Conservation (phyloP, 2,888 invertebrate species). For the Machimus rusticus region DNA sequence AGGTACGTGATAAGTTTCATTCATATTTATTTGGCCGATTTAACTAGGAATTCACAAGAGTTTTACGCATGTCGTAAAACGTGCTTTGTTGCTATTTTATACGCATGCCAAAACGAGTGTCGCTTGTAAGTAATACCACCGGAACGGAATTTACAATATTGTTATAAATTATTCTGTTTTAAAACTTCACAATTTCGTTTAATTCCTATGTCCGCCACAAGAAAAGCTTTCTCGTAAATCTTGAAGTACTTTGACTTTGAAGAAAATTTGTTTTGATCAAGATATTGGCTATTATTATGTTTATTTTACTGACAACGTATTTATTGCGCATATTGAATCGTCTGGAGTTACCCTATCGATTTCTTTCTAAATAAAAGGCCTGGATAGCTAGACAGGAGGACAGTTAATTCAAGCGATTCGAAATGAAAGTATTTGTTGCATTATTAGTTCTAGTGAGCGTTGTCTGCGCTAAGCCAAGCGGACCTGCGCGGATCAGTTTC, state of each 20-base stretch:
- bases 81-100: neutral
- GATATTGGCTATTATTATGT: neutral
- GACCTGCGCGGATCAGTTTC: neutral
- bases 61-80: neutral
- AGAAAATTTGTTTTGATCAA: neutral
- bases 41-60: neutral
- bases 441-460: neutral
- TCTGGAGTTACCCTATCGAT: neutral
- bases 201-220: neutral
- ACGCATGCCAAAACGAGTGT: neutral
- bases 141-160: neutral
- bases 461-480: neutral
- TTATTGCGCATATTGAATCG: neutral
- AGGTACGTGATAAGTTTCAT: neutral
- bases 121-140: neutral
- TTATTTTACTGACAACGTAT: neutral
- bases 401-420: neutral
- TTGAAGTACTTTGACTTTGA: neutral
- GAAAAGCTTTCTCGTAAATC: neutral
- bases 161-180: neutral
- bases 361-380: neutral
- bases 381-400: neutral
- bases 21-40: neutral
- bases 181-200: neutral
- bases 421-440: constrained; percentile 32